Percentiles rank a stretch among this genome's conserved stretches.
phyloP scores from a whole-genome alignment of 1,140 invertebrate genomes.

The Stenopsyche tienmushanensis region DNA sequence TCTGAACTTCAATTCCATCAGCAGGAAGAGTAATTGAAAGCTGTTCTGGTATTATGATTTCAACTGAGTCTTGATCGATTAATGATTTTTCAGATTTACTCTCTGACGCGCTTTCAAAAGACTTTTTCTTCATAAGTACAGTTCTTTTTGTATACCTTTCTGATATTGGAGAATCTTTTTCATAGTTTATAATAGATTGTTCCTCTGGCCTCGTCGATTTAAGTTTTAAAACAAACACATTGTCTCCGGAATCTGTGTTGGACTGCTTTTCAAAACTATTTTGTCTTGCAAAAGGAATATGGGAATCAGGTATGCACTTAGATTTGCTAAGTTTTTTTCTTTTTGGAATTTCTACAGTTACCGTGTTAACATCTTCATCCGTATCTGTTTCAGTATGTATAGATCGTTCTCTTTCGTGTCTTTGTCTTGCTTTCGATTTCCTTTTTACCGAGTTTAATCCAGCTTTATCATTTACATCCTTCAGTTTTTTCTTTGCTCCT shows the following conservation, averaged over 20 bases:
- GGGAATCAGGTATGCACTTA: conserved; percentile 50
- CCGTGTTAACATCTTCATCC: conserved; percentile 52
- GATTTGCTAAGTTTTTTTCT: conserved; percentile 48
- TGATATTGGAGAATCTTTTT: conserved; percentile 18
- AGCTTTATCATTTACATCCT: conserved; percentile 25
- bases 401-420: conserved; percentile 54
- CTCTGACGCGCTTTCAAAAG: conserved; percentile 27
- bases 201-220: conserved; percentile 31
- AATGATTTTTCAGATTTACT: conserved; percentile 5
- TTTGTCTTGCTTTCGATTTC: conserved; percentile 51
- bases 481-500: conserved; percentile 35
- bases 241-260: conserved; percentile 38
- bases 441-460: conserved; percentile 41
- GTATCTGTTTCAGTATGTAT: conserved; percentile 56
- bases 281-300: conserved; percentile 28
- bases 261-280: conserved; percentile 39
- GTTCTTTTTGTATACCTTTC: conserved; percentile 14
- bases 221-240: conserved; percentile 36
- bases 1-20: conserved; percentile 52
- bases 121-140: conserved; percentile 27
- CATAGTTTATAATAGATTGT: conserved; percentile 2
- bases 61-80: conserved; percentile 32
- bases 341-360: conserved; percentile 55
- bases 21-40: conserved; percentile 44
- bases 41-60: conserved; percentile 38